phyloP scores from a whole-genome alignment of 1,140 invertebrate genomes.

The Calosoma granatense region DNA sequence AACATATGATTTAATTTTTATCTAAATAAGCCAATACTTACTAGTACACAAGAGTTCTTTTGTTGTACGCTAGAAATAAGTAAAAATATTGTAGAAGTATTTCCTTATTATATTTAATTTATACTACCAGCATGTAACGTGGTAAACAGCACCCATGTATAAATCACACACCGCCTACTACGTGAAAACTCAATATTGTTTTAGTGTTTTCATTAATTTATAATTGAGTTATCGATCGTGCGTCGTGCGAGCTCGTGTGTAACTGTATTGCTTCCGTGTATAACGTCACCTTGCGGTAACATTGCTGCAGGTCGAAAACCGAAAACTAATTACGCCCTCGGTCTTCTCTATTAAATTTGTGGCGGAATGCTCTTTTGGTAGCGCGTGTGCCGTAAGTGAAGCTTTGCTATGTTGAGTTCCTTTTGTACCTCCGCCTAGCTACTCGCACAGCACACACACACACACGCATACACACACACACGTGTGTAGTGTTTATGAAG shows the following conservation, averaged over 20 bases:
- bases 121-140: too few relatives aligned
- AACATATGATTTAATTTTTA: too few relatives aligned
- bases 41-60: too few relatives aligned
- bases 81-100: too few relatives aligned
- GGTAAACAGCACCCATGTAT: too few relatives aligned
- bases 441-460: neutral
- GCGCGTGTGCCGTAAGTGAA: neutral
- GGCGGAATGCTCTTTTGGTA: neutral
- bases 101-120: too few relatives aligned
- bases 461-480: neutral
- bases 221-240: neutral
- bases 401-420: neutral
- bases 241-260: neutral
- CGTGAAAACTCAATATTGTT: too few relatives aligned
- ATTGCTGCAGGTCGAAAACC: neutral
- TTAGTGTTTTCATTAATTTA: too few relatives aligned
- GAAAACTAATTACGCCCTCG: neutral
- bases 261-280: too few relatives aligned
- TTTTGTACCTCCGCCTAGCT: neutral
- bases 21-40: too few relatives aligned
- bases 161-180: too few relatives aligned
- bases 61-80: too few relatives aligned
- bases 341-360: neutral
- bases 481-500: neutral
- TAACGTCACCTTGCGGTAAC: neutral